phyloP scores from a whole-genome alignment of 2,888 invertebrate species.

The Lysandra coridon region DNA sequence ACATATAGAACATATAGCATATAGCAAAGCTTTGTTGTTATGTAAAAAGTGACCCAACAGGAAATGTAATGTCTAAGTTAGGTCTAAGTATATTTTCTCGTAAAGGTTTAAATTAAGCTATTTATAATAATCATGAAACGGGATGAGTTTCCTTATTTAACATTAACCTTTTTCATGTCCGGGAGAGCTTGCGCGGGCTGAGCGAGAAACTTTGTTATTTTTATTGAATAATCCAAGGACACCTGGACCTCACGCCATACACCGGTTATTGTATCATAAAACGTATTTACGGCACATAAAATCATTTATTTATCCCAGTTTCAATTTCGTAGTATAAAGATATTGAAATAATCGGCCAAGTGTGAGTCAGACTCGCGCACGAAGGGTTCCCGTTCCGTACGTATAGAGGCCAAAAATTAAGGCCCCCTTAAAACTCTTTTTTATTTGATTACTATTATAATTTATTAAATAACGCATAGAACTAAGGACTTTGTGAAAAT shows the following conservation, averaged over 20 bases:
- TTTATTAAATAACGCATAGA: too few species aligned
- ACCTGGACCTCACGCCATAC: not conserved
- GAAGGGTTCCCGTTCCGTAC: too few species aligned
- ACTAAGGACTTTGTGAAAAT: too few species aligned
- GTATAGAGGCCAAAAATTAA: too few species aligned
- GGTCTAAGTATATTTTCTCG: not conserved
- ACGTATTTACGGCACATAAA: not conserved
- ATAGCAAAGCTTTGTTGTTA: too few species aligned
- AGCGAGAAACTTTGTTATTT: not conserved
- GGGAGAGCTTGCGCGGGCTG: not conserved
- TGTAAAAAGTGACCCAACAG: not conserved
- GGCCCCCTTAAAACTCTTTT: too few species aligned
- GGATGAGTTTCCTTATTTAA: conserved; percentile 13
- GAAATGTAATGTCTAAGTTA: not conserved
- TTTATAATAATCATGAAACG: conserved; percentile 1
- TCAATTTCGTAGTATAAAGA: not conserved
- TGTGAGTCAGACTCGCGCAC: too few species aligned
- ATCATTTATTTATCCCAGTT: not conserved
- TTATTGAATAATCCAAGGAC: conserved; percentile 16
- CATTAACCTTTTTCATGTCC: conserved; percentile 2
- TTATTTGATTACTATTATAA: too few species aligned
- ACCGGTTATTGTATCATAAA: conserved; percentile 5
- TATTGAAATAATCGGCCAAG: too few species aligned
- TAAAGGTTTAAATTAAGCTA: not conserved
- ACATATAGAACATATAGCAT: too few species aligned